Conservation (phyloP, 2,797 vertebrate species). For the Scomberomorus guttatus region DNA sequence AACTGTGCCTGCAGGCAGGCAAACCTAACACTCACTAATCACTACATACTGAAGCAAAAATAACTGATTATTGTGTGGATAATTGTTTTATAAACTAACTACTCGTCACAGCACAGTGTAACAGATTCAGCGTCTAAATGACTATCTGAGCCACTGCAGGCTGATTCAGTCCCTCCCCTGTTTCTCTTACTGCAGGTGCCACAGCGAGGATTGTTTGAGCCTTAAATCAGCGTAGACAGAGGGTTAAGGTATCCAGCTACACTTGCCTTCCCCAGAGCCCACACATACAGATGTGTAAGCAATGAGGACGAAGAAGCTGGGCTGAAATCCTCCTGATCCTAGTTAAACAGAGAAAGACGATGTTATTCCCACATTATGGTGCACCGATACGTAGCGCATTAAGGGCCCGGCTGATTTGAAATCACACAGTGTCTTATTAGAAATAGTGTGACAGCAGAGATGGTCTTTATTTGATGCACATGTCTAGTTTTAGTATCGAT, state of each 20-base stretch:
- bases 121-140: slow-evolving; percentile 48
- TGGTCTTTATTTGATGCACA: slow-evolving; percentile 62
- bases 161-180: slow-evolving; percentile 26
- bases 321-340: slow-evolving; percentile 79
- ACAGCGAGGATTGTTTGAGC: slow-evolving; percentile 62
- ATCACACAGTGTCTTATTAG: slow-evolving; percentile 68
- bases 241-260: slow-evolving; percentile 69
- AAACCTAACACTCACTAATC: slow-evolving; percentile 6
- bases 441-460: slow-evolving; percentile 60
- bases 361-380: slow-evolving; percentile 78
- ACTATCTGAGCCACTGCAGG: slow-evolving; percentile 30
- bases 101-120: slow-evolving; percentile 23
- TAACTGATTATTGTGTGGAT: slow-evolving; percentile 35
- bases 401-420: slow-evolving; percentile 70
- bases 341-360: slow-evolving; percentile 79
- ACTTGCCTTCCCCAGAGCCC: slow-evolving; percentile 60
- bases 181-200: slow-evolving; percentile 65
- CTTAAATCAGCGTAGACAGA: slow-evolving; percentile 73
- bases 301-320: slow-evolving; percentile 47
- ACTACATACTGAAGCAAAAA: slow-evolving; percentile 23
- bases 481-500: slow-evolving; percentile 54
- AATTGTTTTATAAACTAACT: slow-evolving; percentile 36
- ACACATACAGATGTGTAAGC: slow-evolving; percentile 66
- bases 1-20: not conserved
- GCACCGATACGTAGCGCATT: slow-evolving; percentile 68